Base-by-base conservation (phyloP, 2,888 invertebrate species). In the Magallana nippona region DNA sequence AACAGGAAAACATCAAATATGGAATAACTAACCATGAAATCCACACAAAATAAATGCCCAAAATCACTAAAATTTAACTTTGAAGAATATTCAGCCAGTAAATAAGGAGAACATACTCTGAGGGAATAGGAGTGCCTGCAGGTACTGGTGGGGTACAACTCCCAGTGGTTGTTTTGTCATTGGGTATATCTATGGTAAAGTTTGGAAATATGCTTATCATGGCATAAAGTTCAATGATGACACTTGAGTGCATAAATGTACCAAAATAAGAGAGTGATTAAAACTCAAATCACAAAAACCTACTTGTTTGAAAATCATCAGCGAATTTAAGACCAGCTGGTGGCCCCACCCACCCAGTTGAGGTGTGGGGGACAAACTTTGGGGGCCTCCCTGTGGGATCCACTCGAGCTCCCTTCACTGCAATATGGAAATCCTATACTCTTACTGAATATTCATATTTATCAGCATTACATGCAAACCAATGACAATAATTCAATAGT, bases 401-500 rank as follows among this genome's bases (percentile, higher is more conserved):
- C 86, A 85, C 90, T 77, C 88, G 89, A 1, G 89, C 88, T 19
- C 91, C 91, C 84, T 89, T 90, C 44, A 91, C 91, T 91, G 86
- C 60, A 87, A 88, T 17, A 32, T 44, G 5, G 3, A 44, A 44
- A 44, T 44, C 44, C 44, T 44, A 44, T 44, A 44, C 44, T 44
- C 5, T 3, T 44, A 44, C 44, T 44, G 0, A 44, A 3, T 44
- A 5, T 44, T 44, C 44, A 44, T 44, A 32, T 32, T 32, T 32
- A 32, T 32, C 32, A 32, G 32, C 32, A 32, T 32, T 32, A 3
- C 32, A 32, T 32, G 32, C 32, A 32, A 32, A 32, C 32, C 32
- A 32, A 32, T 32, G 32, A 32, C 32, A 32, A 32, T 32, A 32
- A 32, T 32, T 32, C 32, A 32, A 32, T 32, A 32, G 32, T 32